These are phyloP conservation scores for Erpobdella octoculata DNA, from an alignment of 2,888 invertebrate species.

Conservation along the genomic window DNA sequence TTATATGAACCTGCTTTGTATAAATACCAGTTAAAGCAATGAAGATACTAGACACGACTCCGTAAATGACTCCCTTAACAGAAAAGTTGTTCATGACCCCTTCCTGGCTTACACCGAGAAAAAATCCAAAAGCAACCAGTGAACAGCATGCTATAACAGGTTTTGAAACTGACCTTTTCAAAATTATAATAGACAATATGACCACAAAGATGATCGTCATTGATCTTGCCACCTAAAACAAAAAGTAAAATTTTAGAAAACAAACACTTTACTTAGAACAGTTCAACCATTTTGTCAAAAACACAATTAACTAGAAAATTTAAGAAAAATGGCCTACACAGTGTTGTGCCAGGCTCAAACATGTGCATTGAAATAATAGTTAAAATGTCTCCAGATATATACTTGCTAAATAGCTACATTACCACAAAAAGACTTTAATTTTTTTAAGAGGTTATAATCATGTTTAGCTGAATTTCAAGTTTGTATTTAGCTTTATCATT, in stretches of 20 bases:
- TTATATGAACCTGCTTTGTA: conserved; percentile 41
- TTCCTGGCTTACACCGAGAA: conserved; percentile 50
- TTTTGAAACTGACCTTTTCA: conserved; percentile 41
- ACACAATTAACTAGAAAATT: no score
- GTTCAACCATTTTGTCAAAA: no score
- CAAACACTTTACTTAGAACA: no score
- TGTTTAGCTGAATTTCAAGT: no score
- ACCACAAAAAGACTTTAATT: no score
- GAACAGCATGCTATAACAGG: conserved; percentile 43
- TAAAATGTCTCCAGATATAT: no score
- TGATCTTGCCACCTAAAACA: conserved; percentile 46
- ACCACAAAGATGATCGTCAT: conserved; percentile 50
- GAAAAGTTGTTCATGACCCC: conserved; percentile 45
- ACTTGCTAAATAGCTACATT: no score
- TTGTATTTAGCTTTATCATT: no score
- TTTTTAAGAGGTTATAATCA: no score
- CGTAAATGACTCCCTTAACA: conserved; percentile 47
- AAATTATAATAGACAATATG: conserved; percentile 44
- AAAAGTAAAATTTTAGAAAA: not conserved
- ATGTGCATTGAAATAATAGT: no score
- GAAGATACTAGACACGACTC: conserved; percentile 47
- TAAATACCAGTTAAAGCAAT: conserved; percentile 49
- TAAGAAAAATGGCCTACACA: no score
- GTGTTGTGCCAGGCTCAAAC: no score
- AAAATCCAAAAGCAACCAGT: conserved; percentile 46